These are phyloP conservation scores for Indicator indicator DNA, from an alignment of 2,113 vertebrate genomes.

Conservation along the genomic window DNA sequence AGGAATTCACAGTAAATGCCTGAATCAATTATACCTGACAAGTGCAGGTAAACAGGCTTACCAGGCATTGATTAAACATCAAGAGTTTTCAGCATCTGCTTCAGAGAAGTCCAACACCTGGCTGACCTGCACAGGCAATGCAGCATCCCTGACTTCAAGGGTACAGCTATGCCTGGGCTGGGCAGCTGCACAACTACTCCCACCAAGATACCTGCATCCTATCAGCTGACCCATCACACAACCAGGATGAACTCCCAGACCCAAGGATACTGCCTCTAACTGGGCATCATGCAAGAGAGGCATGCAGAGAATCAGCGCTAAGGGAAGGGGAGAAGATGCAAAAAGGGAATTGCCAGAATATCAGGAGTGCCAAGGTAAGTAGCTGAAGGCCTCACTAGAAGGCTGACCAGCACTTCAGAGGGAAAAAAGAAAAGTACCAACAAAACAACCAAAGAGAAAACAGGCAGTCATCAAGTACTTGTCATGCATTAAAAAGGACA, in stretches of 20 bases:
- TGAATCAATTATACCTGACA: constrained; percentile 23
- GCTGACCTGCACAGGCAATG: neutral
- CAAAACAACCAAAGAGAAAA: neutral
- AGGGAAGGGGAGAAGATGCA: neutral
- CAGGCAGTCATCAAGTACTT: constrained; percentile 21
- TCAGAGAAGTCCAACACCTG: neutral
- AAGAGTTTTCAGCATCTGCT: constrained; percentile 1
- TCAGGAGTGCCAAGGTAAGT: neutral
- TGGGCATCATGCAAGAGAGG: no score
- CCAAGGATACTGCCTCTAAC: neutral
- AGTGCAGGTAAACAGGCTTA: constrained; percentile 9
- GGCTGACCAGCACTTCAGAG: constrained; percentile 14
- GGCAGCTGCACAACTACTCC: neutral
- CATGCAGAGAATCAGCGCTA: neutral
- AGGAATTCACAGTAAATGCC: constrained; percentile 34
- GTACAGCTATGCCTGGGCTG: neutral
- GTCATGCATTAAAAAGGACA: constrained; percentile 13
- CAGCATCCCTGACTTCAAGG: fast-evolving
- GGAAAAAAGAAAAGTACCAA: neutral
- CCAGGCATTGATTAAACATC: constrained; percentile 25
- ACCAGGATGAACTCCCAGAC: neutral
- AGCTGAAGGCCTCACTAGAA: neutral
- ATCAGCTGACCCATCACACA: neutral
- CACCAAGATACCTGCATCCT: neutral
- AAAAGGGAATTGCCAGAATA: neutral